Percentiles rank a stretch among this genome's conserved stretches.
Conservation (phyloP, 2,888 invertebrate genomes). For the Drosophila mimetica region DNA sequence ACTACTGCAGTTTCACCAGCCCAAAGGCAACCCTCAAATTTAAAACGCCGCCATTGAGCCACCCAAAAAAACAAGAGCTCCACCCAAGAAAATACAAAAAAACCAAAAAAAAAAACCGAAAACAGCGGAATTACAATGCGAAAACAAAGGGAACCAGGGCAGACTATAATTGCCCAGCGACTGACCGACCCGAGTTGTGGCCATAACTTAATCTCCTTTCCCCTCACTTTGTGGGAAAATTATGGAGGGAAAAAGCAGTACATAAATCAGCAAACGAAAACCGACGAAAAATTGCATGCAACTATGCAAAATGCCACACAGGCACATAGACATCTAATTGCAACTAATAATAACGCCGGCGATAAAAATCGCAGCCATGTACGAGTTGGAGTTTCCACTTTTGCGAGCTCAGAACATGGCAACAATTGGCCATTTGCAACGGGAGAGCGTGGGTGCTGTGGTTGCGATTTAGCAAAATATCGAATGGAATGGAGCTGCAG, state of each 20-base stretch:
- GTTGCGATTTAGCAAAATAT: constrained; percentile 10
- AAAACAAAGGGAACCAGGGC: constrained; percentile 46
- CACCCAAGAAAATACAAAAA: constrained; percentile 20
- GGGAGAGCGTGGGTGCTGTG: constrained; percentile 42
- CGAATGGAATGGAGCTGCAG: constrained; percentile 19
- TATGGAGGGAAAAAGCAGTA: constrained; percentile 45
- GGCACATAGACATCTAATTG: constrained; percentile 76
- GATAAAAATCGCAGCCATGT: constrained; percentile 61
- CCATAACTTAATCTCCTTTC: constrained; percentile 37
- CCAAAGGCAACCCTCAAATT: constrained; percentile 43
- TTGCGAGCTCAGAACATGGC: constrained; percentile 43
- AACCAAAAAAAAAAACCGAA: not conserved
- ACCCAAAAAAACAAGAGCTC: constrained; percentile 16
- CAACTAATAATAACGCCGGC: constrained; percentile 75
- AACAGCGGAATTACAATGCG: constrained; percentile 33
- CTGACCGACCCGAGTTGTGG: constrained; percentile 33
- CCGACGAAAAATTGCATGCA: constrained; percentile 40
- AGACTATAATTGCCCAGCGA: constrained; percentile 41
- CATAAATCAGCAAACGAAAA: constrained; percentile 64
- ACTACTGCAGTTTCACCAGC: constrained; percentile 21
- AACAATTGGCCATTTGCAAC: constrained; percentile 61
- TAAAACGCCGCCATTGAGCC: constrained; percentile 41
- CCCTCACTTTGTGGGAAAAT: constrained; percentile 25
- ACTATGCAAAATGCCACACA: constrained; percentile 59
- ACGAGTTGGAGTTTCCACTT: constrained; percentile 11